Evolutionary conservation across 2,797 vertebrate species (phyloP), one percentile per base, ranked within the genome.

Genomic region (Oryzias sinensis): DNA sequence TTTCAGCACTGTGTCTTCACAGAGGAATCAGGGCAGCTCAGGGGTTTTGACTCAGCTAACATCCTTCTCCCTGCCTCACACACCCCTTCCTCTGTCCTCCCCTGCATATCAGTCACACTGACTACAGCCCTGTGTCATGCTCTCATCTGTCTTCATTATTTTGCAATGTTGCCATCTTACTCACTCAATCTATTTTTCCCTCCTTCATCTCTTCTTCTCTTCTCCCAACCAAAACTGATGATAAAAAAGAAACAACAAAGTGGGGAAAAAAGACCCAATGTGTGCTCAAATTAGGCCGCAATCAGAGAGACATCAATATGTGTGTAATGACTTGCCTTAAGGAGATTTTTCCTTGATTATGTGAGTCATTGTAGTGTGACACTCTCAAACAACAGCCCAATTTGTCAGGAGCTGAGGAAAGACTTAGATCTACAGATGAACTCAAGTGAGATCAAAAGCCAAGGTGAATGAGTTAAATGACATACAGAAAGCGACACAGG

Each of bases 21-120:
- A 79, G 71, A 69, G 77, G 54, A 79, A 75, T 78, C 69, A 68
- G 72, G 55, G 67, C 61, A 59, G 78, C 85, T 85, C n/a, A 52
- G 73, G 81, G 82, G 73, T 55, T 80, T 82, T 87, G 86, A 88
- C 84, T 90, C 87, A 87, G 71, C 76, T 75, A 40, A 11, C 69
- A 65, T 79, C 75, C 69, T 82, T 76, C 71, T 75, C 68, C 72
- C 68, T 46, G 53, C 67, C 8, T 6, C 37, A 27, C 53, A 59
- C 49, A 62, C 59, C 51, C 33, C 43, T 43, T 60, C 59, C 49
- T 45, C 43, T 41, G 53, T 33, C 43, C 65, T 60, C 57, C 50
- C 70, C 65, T 66, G 41, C 65, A 53, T 53, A 43, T 77, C 70
- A 77, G 67, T 80, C 73, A 66, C 68, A 71, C 63, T 69, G 70